Base-by-base conservation (phyloP, 1,140 invertebrate species). In the Watersipora subatra region DNA sequence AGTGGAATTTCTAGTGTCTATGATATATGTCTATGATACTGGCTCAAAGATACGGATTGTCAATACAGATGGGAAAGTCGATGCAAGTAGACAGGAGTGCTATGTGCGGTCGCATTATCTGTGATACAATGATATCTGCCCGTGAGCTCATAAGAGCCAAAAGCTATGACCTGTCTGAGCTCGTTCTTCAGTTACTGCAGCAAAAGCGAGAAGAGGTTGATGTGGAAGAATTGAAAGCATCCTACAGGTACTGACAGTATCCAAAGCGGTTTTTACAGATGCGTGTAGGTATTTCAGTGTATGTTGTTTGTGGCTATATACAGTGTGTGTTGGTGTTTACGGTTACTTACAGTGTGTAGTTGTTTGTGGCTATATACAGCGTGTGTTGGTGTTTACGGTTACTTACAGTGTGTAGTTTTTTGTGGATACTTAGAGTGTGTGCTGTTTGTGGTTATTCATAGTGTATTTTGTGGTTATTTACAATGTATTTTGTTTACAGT, bases 121-220 rank as follows among this genome's bases (percentile, higher is more conserved):
- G 93, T 77, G 95, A 99, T 80, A 86, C 96, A 1, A 93, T 93
- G 82, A 83, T 91, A 55, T 92, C 92, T 1, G 89, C 93, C 0
- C 92, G 91, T 83, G 95, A 99, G 83, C 84, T 97, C 1, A 89
- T 98, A 28, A 86, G 89, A 72, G 86, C 89, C 27, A 85, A 91
- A 72, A 93, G 89, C 75, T 99, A 93, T 75, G 93, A 98, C 78
- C 82, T 98, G 3, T 86, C 87, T 58, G 87, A 91, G 24, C 81
- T 98, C 0, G 88, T 89, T 66, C 83, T 84, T 56, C 86, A 87
- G 66, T 86, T 85, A 29, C 66, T 84, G 26, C 72, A 78, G 30
- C 57, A 69, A 67, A 76, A 73, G 28, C 63, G 76, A 25, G 57
- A 61, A 12, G 72, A 75, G 57, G 24, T 77, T 55, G 75, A 79